Evolutionary conservation across 2,888 invertebrate species (phyloP).

Genomic region (Rhimphoctona megacephalus): DNA sequence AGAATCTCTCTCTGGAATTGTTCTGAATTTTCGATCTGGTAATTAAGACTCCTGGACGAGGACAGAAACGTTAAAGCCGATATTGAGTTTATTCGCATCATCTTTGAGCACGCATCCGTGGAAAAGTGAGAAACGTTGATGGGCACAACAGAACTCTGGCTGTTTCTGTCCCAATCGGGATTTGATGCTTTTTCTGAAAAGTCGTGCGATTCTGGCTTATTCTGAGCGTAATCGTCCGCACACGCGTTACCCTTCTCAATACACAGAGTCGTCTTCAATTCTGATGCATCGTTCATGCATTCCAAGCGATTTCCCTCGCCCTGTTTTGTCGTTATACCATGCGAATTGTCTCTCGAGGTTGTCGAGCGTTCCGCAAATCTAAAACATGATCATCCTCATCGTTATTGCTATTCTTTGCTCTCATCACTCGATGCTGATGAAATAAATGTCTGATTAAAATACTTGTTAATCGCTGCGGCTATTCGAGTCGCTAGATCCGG

Average conservation of each 20-base stretch:
- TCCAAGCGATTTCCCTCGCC: not conserved
- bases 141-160: not conserved
- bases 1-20: conserved; percentile 60
- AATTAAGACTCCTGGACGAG: conserved; percentile 9
- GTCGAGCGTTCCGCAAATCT: conserved; percentile 33
- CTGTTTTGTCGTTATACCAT: not conserved
- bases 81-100: not conserved
- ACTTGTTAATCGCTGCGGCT: conserved; percentile 52
- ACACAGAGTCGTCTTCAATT: not conserved
- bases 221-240: not conserved
- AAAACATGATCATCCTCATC: not conserved
- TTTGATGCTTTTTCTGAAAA: conserved; percentile 13
- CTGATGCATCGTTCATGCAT: not conserved
- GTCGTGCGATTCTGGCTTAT: not conserved
- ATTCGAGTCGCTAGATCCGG: conserved; percentile 52
- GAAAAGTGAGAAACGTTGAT: not conserved
- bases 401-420: not conserved
- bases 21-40: conserved; percentile 44
- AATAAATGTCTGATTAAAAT: not conserved
- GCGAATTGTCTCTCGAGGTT: not conserved
- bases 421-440: not conserved
- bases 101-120: not conserved
- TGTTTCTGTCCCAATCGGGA: not conserved
- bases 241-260: not conserved
- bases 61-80: conserved; percentile 21